Evolutionary conservation across 2,797 vertebrate genomes (phyloP), one percentile per base, ranked within the genome.

Genomic region (Coluber constrictor): DNA sequence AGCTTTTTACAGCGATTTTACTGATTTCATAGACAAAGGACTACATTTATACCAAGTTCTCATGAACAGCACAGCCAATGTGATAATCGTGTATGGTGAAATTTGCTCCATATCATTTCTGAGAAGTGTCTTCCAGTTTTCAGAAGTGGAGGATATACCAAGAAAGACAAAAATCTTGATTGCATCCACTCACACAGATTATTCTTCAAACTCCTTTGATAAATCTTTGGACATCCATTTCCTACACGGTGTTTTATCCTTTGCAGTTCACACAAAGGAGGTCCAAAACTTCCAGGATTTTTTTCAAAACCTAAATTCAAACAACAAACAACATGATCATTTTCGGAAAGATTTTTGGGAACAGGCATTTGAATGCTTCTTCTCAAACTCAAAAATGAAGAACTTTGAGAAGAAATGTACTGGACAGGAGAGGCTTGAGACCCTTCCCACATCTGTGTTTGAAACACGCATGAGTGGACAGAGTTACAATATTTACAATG

Each of bases 401-500:
- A n/a, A 3, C 3, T 6, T 0, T 55, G 63, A 13, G 11, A 70
- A 74, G 12, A 56, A 55, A 18, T 66, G 63, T 66, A 66, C 63
- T n/a, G 63, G 63, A n/a, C 63, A 66, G 29, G 63, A 66, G 63
- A 66, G 1, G 5, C 5, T 66, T 15, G 63, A 66, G 5, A 66
- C 29, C 4, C 63, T 66, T n/a, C 63, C 63, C 13, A 66, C 63
- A n/a, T 66, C 32, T 37, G 70, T 37, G 63, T 90, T 90, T 70
- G 63, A 90, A 90, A 90, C 51, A 54, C 6, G 8, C 0, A 90
- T 90, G 61, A 55, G 47, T 32, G 29, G 9, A 18, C 89, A 90
- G 61, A 90, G 89, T 11, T 90, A 90, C 51, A 90, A 66, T n/a
- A n/a, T 90, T 54, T 55, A 90, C 51, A 90, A 90, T 32, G 61